These are phyloP conservation scores for Podiceps cristatus DNA, from an alignment of 2,113 vertebrate species.

Conservation along the genomic window DNA sequence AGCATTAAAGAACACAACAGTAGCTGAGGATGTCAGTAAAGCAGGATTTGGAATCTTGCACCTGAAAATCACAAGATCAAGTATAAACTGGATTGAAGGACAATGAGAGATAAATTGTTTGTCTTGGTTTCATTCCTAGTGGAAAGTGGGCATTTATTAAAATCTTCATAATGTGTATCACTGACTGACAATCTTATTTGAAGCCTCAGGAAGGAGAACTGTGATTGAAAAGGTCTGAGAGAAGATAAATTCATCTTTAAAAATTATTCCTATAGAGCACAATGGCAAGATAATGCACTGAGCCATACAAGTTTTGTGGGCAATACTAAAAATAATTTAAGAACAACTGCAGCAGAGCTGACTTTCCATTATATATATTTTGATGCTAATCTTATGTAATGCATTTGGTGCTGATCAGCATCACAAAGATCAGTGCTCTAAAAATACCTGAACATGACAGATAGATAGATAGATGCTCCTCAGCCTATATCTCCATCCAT, in stretches of 20 bases:
- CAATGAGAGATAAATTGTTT: background rate
- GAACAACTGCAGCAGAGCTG: slow-evolving; percentile 42
- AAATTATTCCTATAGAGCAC: background rate
- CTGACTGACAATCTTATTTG: background rate
- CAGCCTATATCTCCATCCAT: slow-evolving; percentile 31
- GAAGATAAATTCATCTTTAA: background rate
- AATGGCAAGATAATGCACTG: background rate
- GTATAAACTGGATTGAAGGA: background rate
- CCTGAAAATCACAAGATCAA: background rate
- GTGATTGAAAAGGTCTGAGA: background rate
- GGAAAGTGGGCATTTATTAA: background rate
- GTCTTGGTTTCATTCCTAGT: background rate
- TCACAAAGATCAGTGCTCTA: slow-evolving; percentile 67
- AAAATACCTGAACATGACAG: slow-evolving; percentile 66
- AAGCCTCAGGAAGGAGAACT: background rate
- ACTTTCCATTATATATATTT: slow-evolving; percentile 61
- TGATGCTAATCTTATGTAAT: slow-evolving; percentile 67
- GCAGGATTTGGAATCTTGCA: background rate
- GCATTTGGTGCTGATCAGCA: slow-evolving; percentile 66
- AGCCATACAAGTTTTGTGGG: slow-evolving; percentile 2
- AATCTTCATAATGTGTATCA: background rate
- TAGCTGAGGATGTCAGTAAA: background rate
- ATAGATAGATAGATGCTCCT: slow-evolving; percentile 52
- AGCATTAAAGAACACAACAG: background rate
- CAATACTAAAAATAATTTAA: slow-evolving; percentile 61